Percentiles rank a stretch among this genome's conserved stretches.
These are phyloP conservation scores for Sisyra terminalis DNA, from an alignment of 2,888 invertebrate genomes.

Conservation along the genomic window DNA sequence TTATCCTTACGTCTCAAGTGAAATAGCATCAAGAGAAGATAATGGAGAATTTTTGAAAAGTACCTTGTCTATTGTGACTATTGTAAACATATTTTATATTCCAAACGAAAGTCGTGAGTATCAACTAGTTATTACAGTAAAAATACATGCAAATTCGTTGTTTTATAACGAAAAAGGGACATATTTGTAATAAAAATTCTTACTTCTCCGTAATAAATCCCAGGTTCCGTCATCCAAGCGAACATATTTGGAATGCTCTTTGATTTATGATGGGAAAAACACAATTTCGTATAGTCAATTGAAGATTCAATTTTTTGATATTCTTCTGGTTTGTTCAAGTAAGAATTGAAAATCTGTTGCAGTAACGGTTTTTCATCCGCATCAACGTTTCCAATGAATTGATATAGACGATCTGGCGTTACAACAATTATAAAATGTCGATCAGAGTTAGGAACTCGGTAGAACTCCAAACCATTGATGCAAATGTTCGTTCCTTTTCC, in stretches of 20 bases:
- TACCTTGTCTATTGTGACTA: too few relatives aligned
- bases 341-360: slow-evolving; percentile 61
- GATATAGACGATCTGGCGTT: slow-evolving; percentile 70
- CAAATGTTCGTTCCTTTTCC: slow-evolving; percentile 61
- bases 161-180: neutral
- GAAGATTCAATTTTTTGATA: slow-evolving; percentile 54
- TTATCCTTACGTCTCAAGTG: too few relatives aligned
- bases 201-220: slow-evolving; percentile 67
- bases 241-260: slow-evolving; percentile 56
- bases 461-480: slow-evolving; percentile 78
- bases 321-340: slow-evolving; percentile 53
- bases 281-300: slow-evolving; percentile 59
- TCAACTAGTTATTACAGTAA: too few relatives aligned
- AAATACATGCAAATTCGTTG: too few relatives aligned
- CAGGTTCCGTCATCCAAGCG: slow-evolving; percentile 78
- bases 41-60: too few relatives aligned
- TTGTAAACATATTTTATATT: too few relatives aligned
- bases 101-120: too few relatives aligned
- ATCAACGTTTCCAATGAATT: slow-evolving; percentile 65
- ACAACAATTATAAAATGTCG: slow-evolving; percentile 72
- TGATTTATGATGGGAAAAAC: slow-evolving; percentile 54
- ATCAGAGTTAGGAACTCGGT: slow-evolving; percentile 50
- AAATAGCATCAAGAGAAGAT: too few relatives aligned
- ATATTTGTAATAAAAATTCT: slow-evolving; percentile 8
- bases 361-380: slow-evolving; percentile 66